Base-by-base conservation (phyloP, 2,113 vertebrate species). In the Euleptes europaea region DNA sequence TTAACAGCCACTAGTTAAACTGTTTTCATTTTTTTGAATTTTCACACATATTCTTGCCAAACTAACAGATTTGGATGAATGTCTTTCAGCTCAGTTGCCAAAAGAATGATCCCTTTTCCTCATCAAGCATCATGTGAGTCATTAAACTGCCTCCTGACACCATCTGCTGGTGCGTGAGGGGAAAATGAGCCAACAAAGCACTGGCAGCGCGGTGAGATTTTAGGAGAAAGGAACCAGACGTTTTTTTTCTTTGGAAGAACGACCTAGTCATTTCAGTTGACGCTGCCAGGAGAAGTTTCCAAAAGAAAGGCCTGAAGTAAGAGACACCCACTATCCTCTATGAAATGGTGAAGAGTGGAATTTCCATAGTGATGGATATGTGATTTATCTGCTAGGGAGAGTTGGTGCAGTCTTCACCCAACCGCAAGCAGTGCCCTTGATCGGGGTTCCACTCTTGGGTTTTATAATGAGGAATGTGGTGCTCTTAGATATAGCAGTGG, bases 111-210 rank as follows among this genome's bases (percentile, higher is more conserved):
- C 54, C 35, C 31, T 84, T 72, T 89, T 91, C 83, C 80, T 75
- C 35, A 40, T 78, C 21, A 31, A 1, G 4, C 85, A 72, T 79
- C 51, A 12, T 78, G 85, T 1, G 2, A 93, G 70, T 84, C 88
- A 92, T 94, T 87, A 87, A 91, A 84, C 80, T 91, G 91, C 91
- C 83, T 71, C 88, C 91, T 93, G 93, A 93, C 94, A 92, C 94
- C 94, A 94, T 89, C 93, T 95, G 88, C 92, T 93, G 91, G 93
- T 83, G 79, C 80, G 65, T 19, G n/a, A 73, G 78, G 88, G 84
- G 84, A 85, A 86, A 73, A 51, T 31, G 28, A 54, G 44, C 11
- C 28, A 70, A 14, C 49, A 78, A 71, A 84, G 31, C 35, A 71
- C 4, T 42, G 40, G 42, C 40, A n/a, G 12, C 23, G 6, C 26